These are phyloP conservation scores for Tenthredo livida DNA, from an alignment of 2,888 invertebrate genomes.

Conservation along the genomic window DNA sequence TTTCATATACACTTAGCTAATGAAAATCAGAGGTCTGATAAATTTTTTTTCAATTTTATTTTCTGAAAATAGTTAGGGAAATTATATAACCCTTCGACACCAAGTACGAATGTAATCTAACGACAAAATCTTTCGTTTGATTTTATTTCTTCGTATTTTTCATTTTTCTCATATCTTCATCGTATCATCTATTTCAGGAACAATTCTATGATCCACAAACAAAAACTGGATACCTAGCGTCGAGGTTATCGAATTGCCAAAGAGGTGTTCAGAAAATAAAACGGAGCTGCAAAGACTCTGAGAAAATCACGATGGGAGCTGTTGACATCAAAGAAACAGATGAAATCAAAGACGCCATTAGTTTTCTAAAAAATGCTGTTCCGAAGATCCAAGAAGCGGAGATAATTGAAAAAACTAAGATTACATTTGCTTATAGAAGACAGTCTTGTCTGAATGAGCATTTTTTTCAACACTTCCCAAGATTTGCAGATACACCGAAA, in stretches of 20 bases:
- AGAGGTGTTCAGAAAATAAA: background rate
- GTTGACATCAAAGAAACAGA: constrained; percentile 11
- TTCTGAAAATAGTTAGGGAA: background rate
- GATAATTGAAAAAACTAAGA: constrained; percentile 21
- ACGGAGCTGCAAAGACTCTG: background rate
- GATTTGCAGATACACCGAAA: constrained; percentile 19
- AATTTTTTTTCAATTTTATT: background rate
- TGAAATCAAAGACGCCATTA: constrained; percentile 6
- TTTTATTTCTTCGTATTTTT: too few species aligned
- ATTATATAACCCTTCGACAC: background rate
- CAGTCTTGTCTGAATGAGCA: background rate
- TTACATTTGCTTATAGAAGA: constrained; percentile 19
- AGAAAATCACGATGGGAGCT: too few species aligned
- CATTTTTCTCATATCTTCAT: too few species aligned
- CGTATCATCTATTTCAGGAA: too few species aligned
- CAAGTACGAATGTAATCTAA: background rate
- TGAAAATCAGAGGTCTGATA: background rate
- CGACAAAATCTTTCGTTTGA: background rate
- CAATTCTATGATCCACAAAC: constrained; percentile 27
- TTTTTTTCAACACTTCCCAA: background rate
- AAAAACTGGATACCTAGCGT: background rate
- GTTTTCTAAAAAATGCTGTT: constrained; percentile 1
- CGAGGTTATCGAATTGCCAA: constrained; percentile 1
- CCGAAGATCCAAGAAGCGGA: background rate
- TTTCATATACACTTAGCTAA: background rate